Percentiles rank a stretch among this genome's conserved stretches.
phyloP scores from a whole-genome alignment of 2,888 invertebrate species.

The Sepiola atlantica region DNA sequence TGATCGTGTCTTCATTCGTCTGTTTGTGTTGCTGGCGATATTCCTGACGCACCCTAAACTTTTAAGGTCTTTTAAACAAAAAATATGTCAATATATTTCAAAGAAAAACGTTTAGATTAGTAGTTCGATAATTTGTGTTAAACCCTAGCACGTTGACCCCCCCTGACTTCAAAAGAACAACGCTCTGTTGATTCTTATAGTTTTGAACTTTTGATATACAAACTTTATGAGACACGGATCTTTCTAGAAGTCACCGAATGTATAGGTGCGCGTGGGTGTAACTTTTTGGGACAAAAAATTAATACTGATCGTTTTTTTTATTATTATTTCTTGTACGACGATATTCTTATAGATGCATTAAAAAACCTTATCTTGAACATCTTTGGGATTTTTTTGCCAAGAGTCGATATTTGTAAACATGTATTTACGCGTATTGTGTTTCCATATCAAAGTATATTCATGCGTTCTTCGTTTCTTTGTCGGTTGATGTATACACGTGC shows the following conservation, averaged over 20 bases:
- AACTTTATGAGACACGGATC: background rate
- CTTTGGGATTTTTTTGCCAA: background rate
- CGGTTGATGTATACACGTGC: background rate
- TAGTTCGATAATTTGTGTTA: no score
- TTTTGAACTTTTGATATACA: background rate
- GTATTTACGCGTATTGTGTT: background rate
- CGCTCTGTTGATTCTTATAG: background rate
- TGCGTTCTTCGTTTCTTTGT: background rate
- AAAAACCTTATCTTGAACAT: background rate
- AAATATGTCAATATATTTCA: no score
- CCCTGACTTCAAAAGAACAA: no score
- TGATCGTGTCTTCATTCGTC: no score
- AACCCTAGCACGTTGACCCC: no score
- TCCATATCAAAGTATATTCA: slow-evolving; percentile 2
- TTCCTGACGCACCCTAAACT: no score
- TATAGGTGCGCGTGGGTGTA: background rate
- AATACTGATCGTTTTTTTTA: background rate
- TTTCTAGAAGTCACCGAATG: background rate
- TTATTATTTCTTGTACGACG: background rate
- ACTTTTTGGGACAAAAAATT: background rate
- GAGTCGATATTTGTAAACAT: background rate
- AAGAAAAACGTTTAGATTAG: no score
- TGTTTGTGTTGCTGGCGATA: no score
- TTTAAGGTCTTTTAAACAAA: no score
- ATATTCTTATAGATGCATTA: background rate